These are phyloP conservation scores for Papilio aristodemus DNA, from an alignment of 1,140 invertebrate species.

Conservation along the genomic window DNA sequence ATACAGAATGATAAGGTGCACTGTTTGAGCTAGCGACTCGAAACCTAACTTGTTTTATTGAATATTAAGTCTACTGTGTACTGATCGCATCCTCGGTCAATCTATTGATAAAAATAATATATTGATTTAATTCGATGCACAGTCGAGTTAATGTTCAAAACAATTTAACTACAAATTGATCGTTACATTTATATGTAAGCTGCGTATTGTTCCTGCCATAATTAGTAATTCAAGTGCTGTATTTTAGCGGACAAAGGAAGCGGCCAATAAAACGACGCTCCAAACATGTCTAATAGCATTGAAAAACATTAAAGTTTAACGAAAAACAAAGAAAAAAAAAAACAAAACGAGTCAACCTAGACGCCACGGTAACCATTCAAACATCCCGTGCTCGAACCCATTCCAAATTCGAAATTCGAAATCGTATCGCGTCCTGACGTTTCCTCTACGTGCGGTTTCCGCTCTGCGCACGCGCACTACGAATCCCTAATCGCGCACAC, in stretches of 20 bases:
- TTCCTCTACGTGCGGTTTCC: conserved; percentile 79
- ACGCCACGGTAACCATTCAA: conserved; percentile 62
- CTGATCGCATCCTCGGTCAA: no score
- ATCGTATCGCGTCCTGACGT: conserved; percentile 78
- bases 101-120: no score
- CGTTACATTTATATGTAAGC: background rate
- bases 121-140: no score
- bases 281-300: conserved; percentile 47
- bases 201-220: background rate
- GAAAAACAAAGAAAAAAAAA: conserved; percentile 51
- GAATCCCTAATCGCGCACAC: conserved; percentile 71
- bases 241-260: conserved; percentile 24
- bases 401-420: conserved; percentile 75
- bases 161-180: background rate
- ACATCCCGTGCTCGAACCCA: conserved; percentile 59
- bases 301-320: conserved; percentile 46
- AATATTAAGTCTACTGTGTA: no score
- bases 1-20: no score
- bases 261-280: conserved; percentile 39
- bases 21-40: no score
- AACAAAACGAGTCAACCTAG: conserved; percentile 60
- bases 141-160: background rate
- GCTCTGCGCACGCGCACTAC: conserved; percentile 63
- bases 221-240: conserved; percentile 13
- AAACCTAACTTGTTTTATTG: no score